Evolutionary conservation across 2,797 vertebrate species (phyloP), one percentile per base, ranked within the genome.

Genomic region (Pygocentrus nattereri): DNA sequence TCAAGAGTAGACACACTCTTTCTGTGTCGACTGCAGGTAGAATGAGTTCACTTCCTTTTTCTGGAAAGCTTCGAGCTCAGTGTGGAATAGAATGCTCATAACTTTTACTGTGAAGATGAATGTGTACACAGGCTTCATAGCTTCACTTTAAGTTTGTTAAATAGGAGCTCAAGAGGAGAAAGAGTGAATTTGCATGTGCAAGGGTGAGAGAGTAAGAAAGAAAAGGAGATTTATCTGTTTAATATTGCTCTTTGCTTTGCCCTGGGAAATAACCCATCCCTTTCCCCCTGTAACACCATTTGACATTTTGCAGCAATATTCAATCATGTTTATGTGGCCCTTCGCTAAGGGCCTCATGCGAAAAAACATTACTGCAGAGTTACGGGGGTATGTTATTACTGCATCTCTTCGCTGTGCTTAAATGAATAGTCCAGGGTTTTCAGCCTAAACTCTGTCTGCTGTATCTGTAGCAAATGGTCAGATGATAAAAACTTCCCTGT

Each of bases 191-290:
- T 74, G 31, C 50, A 38, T 74, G 52, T 54, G 67, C 74, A 30
- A 10, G 15, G 16, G 21, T 38, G 23, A 21, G 34, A 44, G 47
- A 27, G 30, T 56, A 44, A 44, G 12, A 49, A 47, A 10, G 30
- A 44, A 41, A 76, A 61, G 18, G 47, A 76, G 74, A 76, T 77
- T 77, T 64, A 82, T 82, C 30, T 77, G 56, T 77, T 77, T 82
- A 65, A 82, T 82, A 76, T 77, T 77, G 76, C 44, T 59, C 47
- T 38, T 31, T 58, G 71, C 49, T n/a, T 15, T 25, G 71, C 31
- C 52, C 52, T 74, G 71, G 52, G 71, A 74, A 74, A 74, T 74
- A 74, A 41, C 50, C 50, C 21, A 7, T 41, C 52, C 31, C 15
- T 72, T 52, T 52, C 21, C 1, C 30, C 19, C 30, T 1, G 1